Evolutionary conservation across 2,888 invertebrate species (phyloP), one percentile per base, ranked within the genome.

Genomic region (Serripes groenlandicus): DNA sequence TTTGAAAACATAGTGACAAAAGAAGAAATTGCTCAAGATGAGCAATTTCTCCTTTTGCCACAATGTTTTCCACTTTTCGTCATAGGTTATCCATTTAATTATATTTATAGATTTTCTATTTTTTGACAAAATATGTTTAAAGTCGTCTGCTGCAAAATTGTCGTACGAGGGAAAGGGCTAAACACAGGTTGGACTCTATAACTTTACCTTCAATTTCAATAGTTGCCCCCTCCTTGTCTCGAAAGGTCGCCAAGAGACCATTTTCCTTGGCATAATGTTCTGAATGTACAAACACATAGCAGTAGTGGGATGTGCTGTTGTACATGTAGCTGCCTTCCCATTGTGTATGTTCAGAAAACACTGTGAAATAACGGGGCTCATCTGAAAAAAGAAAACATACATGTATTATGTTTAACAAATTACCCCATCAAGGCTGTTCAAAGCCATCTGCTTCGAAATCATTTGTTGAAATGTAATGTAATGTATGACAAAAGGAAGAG

Each of bases 191-290:
- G n/a, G n/a, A n/a, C n/a, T n/a, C n/a, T n/a, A n/a, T n/a, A n/a
- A n/a, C n/a, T n/a, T 30, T 68, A 86, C 86, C 86, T 80, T 83
- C 83, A 54, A 86, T 66, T 37, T 83, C 86, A 23, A 86, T 68
- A 4, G 81, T 84, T 23, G 79, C 79, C 3, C 86, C 86, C 32
- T 58, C n/a, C 23, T 26, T 72, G 49, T 86, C 86, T 54, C 76
- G 81, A 18, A 86, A 81, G 5, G 86, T 86, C 11, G 78, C 86
- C 21, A 86, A 28, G 23, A 86, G 52, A n/a, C 71, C 79, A 62
- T 74, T 73, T 30, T 78, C 49, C 49, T 81, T 83, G n/a, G 72
- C 42, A 74, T 86, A 77, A 69, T 86, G 83, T 73, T 83, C 76
- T 4, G 86, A 79, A 56, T 83, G 81, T 18, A 80, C 75, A 58